These are phyloP conservation scores for Drosophila nigricruria DNA, from an alignment of 2,888 invertebrate species.

Conservation along the genomic window DNA sequence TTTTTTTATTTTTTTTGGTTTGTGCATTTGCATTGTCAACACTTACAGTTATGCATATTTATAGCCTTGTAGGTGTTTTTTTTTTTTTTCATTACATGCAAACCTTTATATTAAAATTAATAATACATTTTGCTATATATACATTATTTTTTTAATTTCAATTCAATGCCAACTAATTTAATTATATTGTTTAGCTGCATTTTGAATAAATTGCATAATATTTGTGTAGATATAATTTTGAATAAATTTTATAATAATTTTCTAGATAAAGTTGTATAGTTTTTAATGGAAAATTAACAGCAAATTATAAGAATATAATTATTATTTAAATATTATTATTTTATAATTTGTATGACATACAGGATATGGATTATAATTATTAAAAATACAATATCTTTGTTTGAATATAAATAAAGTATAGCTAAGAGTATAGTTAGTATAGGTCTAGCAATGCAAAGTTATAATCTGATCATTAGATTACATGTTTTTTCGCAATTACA, in stretches of 20 bases:
- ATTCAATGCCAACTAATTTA: background rate
- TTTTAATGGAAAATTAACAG: background rate
- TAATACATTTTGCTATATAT: conserved; percentile 5
- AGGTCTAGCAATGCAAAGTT: background rate
- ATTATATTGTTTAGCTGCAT: no score
- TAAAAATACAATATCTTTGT: background rate
- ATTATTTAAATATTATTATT: background rate
- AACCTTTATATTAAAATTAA: conserved; percentile 4
- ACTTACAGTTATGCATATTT: conserved; percentile 41
- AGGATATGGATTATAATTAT: no score
- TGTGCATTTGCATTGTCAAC: conserved; percentile 46
- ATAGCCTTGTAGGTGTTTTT: conserved; percentile 21
- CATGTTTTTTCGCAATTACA: no score
- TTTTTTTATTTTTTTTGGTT: background rate
- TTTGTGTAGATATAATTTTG: background rate
- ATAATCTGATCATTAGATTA: background rate
- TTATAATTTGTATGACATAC: no score
- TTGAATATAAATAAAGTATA: no score
- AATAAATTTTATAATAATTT: background rate
- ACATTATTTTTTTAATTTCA: background rate
- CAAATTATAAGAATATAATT: background rate
- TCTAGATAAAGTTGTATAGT: background rate
- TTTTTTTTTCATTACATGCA: background rate
- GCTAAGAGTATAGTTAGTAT: no score
- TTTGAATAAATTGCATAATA: background rate